Conservation (phyloP, 2,888 invertebrate genomes). For the Clanis bilineata region DNA sequence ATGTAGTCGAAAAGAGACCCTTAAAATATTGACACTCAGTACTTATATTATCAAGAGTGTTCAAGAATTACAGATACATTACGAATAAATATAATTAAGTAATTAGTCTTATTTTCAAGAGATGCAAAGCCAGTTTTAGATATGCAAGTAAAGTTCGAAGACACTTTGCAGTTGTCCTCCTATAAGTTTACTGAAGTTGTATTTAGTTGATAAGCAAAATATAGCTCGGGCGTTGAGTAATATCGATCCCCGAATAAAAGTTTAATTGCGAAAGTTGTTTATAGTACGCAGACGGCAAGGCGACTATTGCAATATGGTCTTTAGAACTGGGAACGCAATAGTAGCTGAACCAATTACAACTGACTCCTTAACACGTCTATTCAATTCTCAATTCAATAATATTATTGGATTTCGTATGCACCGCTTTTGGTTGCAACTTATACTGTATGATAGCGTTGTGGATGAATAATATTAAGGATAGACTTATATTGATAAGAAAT, state of each 20-base stretch:
- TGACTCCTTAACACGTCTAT: slow-evolving; percentile 44
- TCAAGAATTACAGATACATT: too few relatives aligned
- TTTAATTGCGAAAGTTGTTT: slow-evolving; percentile 78
- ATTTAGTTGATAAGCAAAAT: slow-evolving; percentile 57
- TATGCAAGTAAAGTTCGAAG: slow-evolving; percentile 23
- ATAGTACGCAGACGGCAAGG: slow-evolving; percentile 62
- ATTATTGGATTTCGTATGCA: not conserved
- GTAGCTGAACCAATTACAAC: slow-evolving; percentile 45
- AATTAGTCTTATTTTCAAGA: slow-evolving; percentile 12
- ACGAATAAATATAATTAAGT: slow-evolving; percentile 2
- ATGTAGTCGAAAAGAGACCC: too few relatives aligned
- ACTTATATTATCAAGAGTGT: too few relatives aligned
- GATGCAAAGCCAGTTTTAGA: slow-evolving; percentile 9
- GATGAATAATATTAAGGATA: not conserved
- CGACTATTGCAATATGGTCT: slow-evolving; percentile 44
- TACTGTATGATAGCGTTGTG: not conserved
- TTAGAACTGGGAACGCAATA: slow-evolving; percentile 30
- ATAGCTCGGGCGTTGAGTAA: slow-evolving; percentile 53
- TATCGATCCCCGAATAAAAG: slow-evolving; percentile 70
- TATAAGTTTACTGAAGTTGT: slow-evolving; percentile 37
- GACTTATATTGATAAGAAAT: too few relatives aligned
- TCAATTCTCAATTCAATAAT: slow-evolving; percentile 39
- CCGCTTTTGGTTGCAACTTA: not conserved
- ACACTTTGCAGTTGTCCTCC: slow-evolving; percentile 30
- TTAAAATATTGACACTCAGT: not conserved